A percentile compares a stretch with the other conserved stretches of the same genome.
phyloP scores from a whole-genome alignment of 2,797 vertebrate species.

The Ctenopoma multispine region DNA sequence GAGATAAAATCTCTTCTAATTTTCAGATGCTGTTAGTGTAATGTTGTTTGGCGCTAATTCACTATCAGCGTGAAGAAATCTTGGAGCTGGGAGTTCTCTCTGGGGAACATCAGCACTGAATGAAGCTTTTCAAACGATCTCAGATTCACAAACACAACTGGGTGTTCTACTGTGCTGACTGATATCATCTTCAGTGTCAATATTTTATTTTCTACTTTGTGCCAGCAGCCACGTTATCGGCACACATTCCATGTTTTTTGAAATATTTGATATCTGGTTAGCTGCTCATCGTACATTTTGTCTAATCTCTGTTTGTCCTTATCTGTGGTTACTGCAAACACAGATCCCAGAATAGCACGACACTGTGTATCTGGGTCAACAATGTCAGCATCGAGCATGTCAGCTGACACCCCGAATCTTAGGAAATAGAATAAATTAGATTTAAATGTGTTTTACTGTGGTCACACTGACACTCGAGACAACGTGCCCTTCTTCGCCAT shows the following conservation, averaged over 20 bases:
- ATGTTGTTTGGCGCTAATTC: conserved; percentile 50
- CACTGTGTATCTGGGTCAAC: conserved; percentile 26
- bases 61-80: conserved; percentile 29
- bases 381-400: conserved; percentile 3
- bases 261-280: neutral
- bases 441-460: conserved; percentile 6
- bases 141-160: neutral
- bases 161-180: neutral
- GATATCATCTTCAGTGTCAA: conserved; percentile 15
- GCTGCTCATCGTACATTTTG: neutral
- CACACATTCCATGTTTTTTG: neutral
- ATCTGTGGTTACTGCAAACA: conserved; percentile 23
- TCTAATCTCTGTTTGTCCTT: conserved; percentile 19
- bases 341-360: conserved; percentile 8
- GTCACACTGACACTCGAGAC: conserved; percentile 31
- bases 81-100: neutral
- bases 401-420: conserved; percentile 13
- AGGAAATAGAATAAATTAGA: neutral
- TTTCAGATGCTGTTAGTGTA: conserved; percentile 20
- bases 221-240: neutral
- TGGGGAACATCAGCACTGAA: neutral
- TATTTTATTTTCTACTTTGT: conserved; percentile 5
- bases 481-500: neutral
- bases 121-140: conserved; percentile 5
- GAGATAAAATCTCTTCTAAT: conserved; percentile 43